Evolutionary conservation across 2,113 vertebrate genomes (phyloP).

Genomic region (Theristicus caerulescens): DNA sequence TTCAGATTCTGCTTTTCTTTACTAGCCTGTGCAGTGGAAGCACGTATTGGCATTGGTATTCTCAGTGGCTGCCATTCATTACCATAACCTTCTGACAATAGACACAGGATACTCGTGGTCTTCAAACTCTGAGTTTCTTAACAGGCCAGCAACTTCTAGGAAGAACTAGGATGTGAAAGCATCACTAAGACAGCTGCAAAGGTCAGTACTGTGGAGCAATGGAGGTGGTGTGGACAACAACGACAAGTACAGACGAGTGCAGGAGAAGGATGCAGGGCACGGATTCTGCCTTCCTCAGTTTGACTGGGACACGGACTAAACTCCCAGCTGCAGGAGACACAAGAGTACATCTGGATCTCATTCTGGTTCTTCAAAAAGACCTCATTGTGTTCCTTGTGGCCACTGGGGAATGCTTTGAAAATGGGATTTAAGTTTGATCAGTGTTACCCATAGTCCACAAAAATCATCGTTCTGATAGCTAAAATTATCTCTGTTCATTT

Average conservation of each 20-base stretch:
- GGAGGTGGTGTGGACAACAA: not conserved
- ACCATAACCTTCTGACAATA: not conserved
- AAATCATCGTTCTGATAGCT: not conserved
- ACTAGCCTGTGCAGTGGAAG: not conserved
- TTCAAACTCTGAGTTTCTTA: not conserved
- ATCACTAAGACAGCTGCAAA: not conserved
- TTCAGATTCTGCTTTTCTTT: not conserved
- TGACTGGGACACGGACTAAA: not conserved
- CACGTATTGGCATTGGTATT: not conserved
- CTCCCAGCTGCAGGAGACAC: not conserved
- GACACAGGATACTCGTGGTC: not conserved
- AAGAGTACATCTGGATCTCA: not conserved
- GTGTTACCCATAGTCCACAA: not conserved
- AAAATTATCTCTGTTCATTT: not conserved
- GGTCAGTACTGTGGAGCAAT: not conserved
- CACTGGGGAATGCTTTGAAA: not conserved
- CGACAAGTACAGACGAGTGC: accelerated
- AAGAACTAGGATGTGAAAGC: not conserved
- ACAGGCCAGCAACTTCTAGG: not conserved
- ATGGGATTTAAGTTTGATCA: not conserved
- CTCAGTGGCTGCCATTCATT: not conserved
- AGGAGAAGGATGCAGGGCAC: not conserved
- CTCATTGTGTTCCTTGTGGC: not conserved
- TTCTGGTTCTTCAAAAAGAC: accelerated
- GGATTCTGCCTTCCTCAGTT: not conserved